Percentiles rank a stretch among this genome's conserved stretches.
These are phyloP conservation scores for Gobio occitaniae DNA, from an alignment of 2,797 vertebrate genomes.

Conservation along the genomic window DNA sequence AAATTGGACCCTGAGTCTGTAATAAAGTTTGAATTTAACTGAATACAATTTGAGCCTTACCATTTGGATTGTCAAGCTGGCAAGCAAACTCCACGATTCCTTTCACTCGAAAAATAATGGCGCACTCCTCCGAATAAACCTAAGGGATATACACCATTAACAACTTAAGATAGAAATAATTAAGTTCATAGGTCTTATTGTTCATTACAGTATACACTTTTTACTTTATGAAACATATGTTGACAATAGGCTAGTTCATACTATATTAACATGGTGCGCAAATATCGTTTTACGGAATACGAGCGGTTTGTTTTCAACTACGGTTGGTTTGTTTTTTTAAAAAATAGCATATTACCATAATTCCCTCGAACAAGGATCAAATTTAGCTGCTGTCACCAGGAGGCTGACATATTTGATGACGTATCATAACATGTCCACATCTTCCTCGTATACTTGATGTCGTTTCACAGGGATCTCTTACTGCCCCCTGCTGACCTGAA, in stretches of 20 bases:
- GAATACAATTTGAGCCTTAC: constrained; percentile 67
- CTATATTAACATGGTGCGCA: not conserved
- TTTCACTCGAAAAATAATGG: constrained; percentile 84
- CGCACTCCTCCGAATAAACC: constrained; percentile 71
- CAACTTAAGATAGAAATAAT: not conserved
- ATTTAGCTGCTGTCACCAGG: constrained; percentile 35
- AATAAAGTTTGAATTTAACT: no score
- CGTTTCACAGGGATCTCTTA: not conserved
- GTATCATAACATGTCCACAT: constrained; percentile 1
- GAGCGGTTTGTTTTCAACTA: not conserved
- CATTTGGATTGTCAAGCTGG: constrained; percentile 82
- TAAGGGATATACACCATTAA: constrained; percentile 42
- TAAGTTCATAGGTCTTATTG: no score
- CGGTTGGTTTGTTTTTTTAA: no score
- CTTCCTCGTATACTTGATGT: constrained; percentile 13
- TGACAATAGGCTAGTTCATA: not conserved
- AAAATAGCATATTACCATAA: constrained; percentile 35
- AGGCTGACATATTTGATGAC: constrained; percentile 49
- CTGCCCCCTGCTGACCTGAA: constrained; percentile 41
- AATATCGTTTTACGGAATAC: not conserved
- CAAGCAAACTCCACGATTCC: constrained; percentile 89
- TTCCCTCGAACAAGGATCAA: not conserved
- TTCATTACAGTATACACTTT: not conserved
- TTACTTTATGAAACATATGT: not conserved
- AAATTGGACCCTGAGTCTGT: no score